These are phyloP conservation scores for Mallotus villosus DNA, from an alignment of 2,797 vertebrate species.

Conservation along the genomic window DNA sequence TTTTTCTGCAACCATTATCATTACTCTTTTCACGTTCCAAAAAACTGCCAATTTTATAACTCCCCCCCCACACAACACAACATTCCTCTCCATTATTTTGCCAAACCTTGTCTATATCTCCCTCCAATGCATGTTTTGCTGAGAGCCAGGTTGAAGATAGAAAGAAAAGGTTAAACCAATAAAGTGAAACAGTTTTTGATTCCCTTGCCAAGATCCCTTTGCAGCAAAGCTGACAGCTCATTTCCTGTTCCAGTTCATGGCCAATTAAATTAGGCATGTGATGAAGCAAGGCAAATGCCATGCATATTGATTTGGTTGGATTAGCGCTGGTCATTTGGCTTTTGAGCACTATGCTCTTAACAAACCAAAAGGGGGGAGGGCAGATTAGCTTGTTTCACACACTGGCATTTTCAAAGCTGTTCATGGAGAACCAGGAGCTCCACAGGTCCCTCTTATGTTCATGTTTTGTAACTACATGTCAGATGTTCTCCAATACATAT, in stretches of 20 bases:
- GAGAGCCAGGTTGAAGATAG: slow-evolving; percentile 54
- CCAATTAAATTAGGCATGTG: slow-evolving; percentile 62
- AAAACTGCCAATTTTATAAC: slow-evolving; percentile 49
- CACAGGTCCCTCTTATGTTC: background rate
- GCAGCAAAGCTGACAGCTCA: slow-evolving; percentile 58
- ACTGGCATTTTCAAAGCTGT: background rate
- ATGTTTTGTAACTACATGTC: background rate
- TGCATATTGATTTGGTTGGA: slow-evolving; percentile 55
- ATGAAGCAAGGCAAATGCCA: slow-evolving; percentile 62
- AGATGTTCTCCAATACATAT: background rate
- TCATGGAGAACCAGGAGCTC: background rate
- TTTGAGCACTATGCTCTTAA: slow-evolving; percentile 52
- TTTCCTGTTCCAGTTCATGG: slow-evolving; percentile 57
- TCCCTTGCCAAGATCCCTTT: slow-evolving; percentile 57
- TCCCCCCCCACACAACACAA: slow-evolving; percentile 41
- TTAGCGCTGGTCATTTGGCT: slow-evolving; percentile 42
- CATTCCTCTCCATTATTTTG: slow-evolving; percentile 27
- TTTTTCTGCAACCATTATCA: slow-evolving; percentile 28
- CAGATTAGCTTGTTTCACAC: slow-evolving; percentile 40
- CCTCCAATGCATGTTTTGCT: slow-evolving; percentile 51
- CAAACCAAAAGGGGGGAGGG: slow-evolving; percentile 26
- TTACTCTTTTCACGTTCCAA: slow-evolving; percentile 57
- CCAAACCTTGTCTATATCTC: slow-evolving; percentile 56
- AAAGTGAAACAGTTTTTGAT: slow-evolving; percentile 60
- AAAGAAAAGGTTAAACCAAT: slow-evolving; percentile 61